Conservation (phyloP, 2,113 vertebrate species). For the Oryzias celebensis region DNA sequence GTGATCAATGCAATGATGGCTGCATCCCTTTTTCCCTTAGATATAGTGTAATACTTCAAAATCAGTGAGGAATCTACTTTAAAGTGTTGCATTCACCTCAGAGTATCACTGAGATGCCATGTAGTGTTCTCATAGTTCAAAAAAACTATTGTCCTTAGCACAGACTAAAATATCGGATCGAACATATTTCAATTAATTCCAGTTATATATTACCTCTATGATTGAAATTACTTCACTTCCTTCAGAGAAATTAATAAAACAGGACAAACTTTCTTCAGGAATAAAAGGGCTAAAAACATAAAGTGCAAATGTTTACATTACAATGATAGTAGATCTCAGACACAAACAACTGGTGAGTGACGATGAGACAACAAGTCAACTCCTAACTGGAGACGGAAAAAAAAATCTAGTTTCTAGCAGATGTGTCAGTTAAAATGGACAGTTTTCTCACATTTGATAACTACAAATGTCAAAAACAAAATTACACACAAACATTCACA, state of each 20-base stretch:
- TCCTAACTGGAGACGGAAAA: too few species aligned
- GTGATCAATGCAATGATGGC: constrained; percentile 4
- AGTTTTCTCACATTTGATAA: constrained; percentile 48
- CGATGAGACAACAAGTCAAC: constrained; percentile 8
- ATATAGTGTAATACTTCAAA: too few species aligned
- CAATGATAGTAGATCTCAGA: constrained; percentile 33
- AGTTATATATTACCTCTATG: constrained; percentile 5
- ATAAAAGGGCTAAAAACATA: constrained; percentile 33
- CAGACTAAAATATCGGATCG: too few species aligned
- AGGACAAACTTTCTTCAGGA: background rate
- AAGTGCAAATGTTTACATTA: constrained; percentile 56
- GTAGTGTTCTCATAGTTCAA: too few species aligned
- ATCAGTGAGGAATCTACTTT: too few species aligned
- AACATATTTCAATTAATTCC: too few species aligned
- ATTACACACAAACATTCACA: constrained; percentile 44
- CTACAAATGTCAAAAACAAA: constrained; percentile 26
- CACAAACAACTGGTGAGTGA: constrained; percentile 17
- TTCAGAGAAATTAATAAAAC: background rate
- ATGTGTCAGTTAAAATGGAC: constrained; percentile 7
- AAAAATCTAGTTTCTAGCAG: constrained; percentile 25
- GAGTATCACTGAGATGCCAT: too few species aligned
- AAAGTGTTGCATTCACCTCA: too few species aligned
- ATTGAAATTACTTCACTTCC: background rate
- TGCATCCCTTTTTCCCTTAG: background rate
- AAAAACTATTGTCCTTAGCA: too few species aligned